These are phyloP conservation scores for Eucera pruinosa DNA, from an alignment of 2,888 invertebrate genomes.

Conservation along the genomic window DNA sequence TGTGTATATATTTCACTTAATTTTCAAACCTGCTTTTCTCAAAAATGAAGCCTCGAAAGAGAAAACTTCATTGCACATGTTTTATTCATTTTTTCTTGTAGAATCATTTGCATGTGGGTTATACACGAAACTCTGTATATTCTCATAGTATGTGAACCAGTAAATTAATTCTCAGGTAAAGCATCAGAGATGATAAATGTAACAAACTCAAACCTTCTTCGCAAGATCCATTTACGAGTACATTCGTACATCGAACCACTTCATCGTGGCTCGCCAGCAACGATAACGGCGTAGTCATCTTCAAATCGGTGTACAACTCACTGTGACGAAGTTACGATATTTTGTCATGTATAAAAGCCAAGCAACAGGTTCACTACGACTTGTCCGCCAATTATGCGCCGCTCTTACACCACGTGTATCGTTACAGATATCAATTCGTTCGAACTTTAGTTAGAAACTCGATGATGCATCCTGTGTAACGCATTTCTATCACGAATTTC, in stretches of 20 bases:
- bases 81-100: too few relatives aligned
- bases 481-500: constrained; percentile 23
- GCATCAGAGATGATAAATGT: not conserved
- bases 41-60: too few relatives aligned
- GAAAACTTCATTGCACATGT: too few relatives aligned
- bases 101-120: too few relatives aligned
- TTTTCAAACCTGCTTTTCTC: too few relatives aligned
- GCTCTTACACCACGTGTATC: not conserved
- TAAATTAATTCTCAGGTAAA: too few relatives aligned
- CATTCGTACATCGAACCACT: constrained; percentile 88
- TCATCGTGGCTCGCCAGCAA: constrained; percentile 90
- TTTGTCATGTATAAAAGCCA: constrained; percentile 18
- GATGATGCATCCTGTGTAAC: not conserved
- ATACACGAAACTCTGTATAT: too few relatives aligned
- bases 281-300: constrained; percentile 85
- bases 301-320: constrained; percentile 26
- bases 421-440: constrained; percentile 10
- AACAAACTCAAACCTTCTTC: constrained; percentile 87
- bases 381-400: not conserved
- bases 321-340: constrained; percentile 3
- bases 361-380: constrained; percentile 3
- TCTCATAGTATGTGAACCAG: too few relatives aligned
- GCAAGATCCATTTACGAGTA: constrained; percentile 88
- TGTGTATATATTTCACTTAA: too few relatives aligned
- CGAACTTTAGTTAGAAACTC: not conserved